Base-by-base conservation (phyloP, 2,888 invertebrate species). In the Crematogaster levior region DNA sequence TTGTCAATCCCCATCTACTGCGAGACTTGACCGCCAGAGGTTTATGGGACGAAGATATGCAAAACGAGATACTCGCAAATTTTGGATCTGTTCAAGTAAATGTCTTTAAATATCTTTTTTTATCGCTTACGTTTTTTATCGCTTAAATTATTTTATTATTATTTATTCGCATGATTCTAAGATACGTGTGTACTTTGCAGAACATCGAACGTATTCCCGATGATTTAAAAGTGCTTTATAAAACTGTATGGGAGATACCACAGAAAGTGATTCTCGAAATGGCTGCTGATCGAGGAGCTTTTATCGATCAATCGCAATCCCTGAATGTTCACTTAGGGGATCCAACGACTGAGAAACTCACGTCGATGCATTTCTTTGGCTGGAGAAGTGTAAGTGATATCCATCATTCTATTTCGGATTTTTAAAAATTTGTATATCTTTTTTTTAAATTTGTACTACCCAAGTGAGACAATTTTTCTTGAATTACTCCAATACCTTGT, bases 221-320 rank as follows among this genome's bases (percentile, higher is more conserved):
- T 88, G 96, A 98, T 84, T 95, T 99, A 63, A 97, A 98, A 92
- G 96, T 96, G 0, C 95, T 99, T 18, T 99, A 99, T 94, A 99
- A 99, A 95, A 99, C 99, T 0, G 98, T 99, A 1, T 99, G 99
- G 99, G 99, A 99, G 95, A 97, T 99, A 86, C 97, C 98, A 1
- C 99, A 99, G 86, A 98, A 98, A 94, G 97, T 96, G 0, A 96
- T 99, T 7, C 96, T 99, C 34, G 97, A 99, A 94, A 99, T 99
- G 99, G 99, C 99, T 15, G 99, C 99, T 0, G 99, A 99, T 94
- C 96, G 99, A 87, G 99, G 99, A 3, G 98, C 99, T 0, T 99
- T 98, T 94, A 99, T 99, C 91, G 99, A 99, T 95, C 99, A 99
- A 95, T 99, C 99, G 87, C 99, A 99, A 94, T 99, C 99, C 0